Base-by-base conservation (phyloP, 1,140 invertebrate species). In the Drosophila nigrodunni region DNA sequence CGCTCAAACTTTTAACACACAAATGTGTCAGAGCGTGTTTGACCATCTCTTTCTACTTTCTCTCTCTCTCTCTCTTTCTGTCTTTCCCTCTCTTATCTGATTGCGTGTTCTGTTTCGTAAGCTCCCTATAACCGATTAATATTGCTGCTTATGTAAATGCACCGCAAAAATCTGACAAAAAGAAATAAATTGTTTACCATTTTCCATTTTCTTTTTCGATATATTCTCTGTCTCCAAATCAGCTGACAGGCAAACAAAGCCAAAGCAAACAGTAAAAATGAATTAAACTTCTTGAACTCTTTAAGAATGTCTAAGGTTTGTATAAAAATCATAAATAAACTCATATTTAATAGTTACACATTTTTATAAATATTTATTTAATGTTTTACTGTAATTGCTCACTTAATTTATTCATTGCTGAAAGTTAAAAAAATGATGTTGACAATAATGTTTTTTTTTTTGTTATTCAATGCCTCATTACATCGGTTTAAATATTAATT, bases 1-100 rank as follows among this genome's bases (percentile, higher is more conserved):
- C 41, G 41, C 43, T 43, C 43, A 37, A 55, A 47, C 74, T 57
- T 72, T 67, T 62, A 81, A 64, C 74, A 77, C 52, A 44, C 58
- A 69, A 69, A 78, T 15, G 59, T 39, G 44, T 3, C 15, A 5
- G 25, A 15, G 55, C 13, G 41, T 46, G 60, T 55, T 4, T 37
- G 58, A n/a, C 9, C 30, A 1, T 44, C 25, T 37, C 5, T 47
- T 1, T 68, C 21, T 43, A 34, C 41, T 2, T 0, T 39, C 11
- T 34, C 13, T 21, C 15, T 47, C 15, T 47, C n/a, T 47, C 13
- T 47, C 13, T 21, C 13, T 18, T 47, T 6, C 13, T 18, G 0
- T 47, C 44, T 47, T 7, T 47, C 44, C 8, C 13, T 47, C 18
- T 8, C 46, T 10, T 47, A 18, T 47, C 13, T 21, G 15, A 3